phyloP scores from a whole-genome alignment of 2,113 vertebrate species.

The Clarias gariepinus region DNA sequence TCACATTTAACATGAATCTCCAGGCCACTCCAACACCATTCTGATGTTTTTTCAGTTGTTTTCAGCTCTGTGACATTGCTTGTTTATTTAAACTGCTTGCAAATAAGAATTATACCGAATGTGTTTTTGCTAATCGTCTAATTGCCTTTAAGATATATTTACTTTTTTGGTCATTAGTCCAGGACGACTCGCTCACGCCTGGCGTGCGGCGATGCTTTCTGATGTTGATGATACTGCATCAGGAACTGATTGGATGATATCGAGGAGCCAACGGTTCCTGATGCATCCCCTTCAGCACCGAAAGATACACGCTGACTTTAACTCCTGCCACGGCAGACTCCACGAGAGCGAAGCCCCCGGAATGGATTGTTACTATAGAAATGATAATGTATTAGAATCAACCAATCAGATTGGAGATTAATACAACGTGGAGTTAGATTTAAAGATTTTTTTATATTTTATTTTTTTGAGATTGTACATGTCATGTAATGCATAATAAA shows the following conservation, averaged over 20 bases:
- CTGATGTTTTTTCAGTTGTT: background rate
- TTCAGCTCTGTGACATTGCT: background rate
- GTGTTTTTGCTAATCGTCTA: background rate
- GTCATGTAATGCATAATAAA: background rate
- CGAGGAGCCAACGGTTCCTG: slow-evolving; percentile 83
- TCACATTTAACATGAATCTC: background rate
- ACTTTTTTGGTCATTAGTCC: background rate
- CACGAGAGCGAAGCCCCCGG: background rate
- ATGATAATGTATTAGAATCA: background rate
- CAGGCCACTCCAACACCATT: background rate
- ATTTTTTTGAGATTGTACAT: background rate
- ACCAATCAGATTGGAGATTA: background rate
- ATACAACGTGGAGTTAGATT: background rate
- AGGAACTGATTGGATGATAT: slow-evolving; percentile 93
- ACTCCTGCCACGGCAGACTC: background rate
- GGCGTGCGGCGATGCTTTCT: slow-evolving; percentile 63
- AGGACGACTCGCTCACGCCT: background rate
- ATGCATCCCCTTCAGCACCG: slow-evolving; percentile 94
- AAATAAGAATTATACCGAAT: background rate
- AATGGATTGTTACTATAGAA: background rate
- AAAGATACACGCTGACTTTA: slow-evolving; percentile 71
- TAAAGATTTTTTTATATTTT: background rate
- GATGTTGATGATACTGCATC: slow-evolving; percentile 97
- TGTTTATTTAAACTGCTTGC: background rate
- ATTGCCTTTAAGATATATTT: background rate